Base-by-base conservation (phyloP, 2,888 invertebrate genomes). In the Tryphoninae sp. region DNA sequence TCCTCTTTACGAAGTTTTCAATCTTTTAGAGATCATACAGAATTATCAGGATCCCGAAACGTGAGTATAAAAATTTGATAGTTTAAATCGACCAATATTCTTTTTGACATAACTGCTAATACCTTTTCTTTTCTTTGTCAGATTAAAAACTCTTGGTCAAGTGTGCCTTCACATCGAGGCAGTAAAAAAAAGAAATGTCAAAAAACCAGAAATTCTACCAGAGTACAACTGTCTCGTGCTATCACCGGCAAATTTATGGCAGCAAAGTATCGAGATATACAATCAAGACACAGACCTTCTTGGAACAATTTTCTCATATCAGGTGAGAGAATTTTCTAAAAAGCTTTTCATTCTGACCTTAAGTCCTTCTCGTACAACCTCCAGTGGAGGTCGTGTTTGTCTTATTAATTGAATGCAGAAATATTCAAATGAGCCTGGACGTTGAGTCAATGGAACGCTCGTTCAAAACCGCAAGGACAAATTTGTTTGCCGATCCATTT, bases 161-260 rank as follows among this genome's bases (percentile, higher is more conserved):
- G 94, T 96, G 80, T 98, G 98, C 92, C 94, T 97, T 83, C 97
- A 97, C 89, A 95, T 98, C 73, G 97, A 97, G 90, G 95, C 95
- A 80, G 95, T 96, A 6, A 96, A 96, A 88, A 94, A 94, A 68
- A 93, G 92, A 11, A 94, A 94, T 85, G 88, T 92, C 2, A 94
- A 94, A 84, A 93, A 94, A 80, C 94, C 95, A 51, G 93, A 93
- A 71, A 94, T 97, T 75, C 93, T 99, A 83, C 98, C 99, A 0
- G 97, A 98, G 91, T 98, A 97, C 91, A 96, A 96, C 91, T 99
- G 99, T 92, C 94, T 99, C 33, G 93, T 98, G 53, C 92, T 99
- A 8, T 98, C 98, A 0, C 99, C 98, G 0, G 98, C 98, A 6
- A 98, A 97, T 93, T 94, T 99, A 79, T 99, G 99, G 99, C 95